These are phyloP conservation scores for Eulithis prunata DNA, from an alignment of 2,888 invertebrate genomes.

Conservation along the genomic window DNA sequence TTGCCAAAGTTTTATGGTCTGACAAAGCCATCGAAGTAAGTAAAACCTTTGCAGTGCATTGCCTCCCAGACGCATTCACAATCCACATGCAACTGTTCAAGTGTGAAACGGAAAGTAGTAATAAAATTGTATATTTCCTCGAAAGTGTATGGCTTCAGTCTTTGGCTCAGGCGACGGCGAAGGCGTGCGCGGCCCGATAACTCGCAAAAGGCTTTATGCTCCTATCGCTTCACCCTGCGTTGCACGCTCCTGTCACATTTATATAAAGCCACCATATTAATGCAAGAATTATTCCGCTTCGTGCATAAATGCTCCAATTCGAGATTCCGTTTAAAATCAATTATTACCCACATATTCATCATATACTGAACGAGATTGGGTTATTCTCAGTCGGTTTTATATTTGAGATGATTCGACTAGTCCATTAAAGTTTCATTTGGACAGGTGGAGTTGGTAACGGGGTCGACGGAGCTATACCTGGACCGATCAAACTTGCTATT, in stretches of 20 bases:
- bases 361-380: conserved; percentile 14
- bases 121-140: conserved; percentile 43
- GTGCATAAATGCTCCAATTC: conserved; percentile 33
- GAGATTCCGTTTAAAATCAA: conserved; percentile 37
- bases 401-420: conserved; percentile 73
- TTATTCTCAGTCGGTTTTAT: conserved; percentile 56
- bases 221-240: conserved; percentile 50
- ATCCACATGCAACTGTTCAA: conserved; percentile 37
- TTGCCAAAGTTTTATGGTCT: neutral
- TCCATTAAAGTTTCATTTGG: conserved; percentile 77
- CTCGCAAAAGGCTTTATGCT: conserved; percentile 56
- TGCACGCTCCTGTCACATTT: conserved; percentile 49
- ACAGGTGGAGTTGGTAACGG: conserved; percentile 66
- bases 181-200: conserved; percentile 57
- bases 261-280: conserved; percentile 46
- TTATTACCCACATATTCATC: conserved; percentile 35
- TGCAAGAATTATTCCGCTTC: conserved; percentile 42
- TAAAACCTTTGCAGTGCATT: conserved; percentile 36
- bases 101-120: conserved; percentile 39
- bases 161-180: conserved; percentile 36
- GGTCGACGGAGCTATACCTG: conserved; percentile 75
- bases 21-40: neutral
- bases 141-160: conserved; percentile 38
- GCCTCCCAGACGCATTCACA: conserved; percentile 33
- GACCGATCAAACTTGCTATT: conserved; percentile 78